These are phyloP conservation scores for Pocillopora meandrina DNA, from an alignment of 92 coral and sea anemone genomes.

Conservation along the genomic window DNA sequence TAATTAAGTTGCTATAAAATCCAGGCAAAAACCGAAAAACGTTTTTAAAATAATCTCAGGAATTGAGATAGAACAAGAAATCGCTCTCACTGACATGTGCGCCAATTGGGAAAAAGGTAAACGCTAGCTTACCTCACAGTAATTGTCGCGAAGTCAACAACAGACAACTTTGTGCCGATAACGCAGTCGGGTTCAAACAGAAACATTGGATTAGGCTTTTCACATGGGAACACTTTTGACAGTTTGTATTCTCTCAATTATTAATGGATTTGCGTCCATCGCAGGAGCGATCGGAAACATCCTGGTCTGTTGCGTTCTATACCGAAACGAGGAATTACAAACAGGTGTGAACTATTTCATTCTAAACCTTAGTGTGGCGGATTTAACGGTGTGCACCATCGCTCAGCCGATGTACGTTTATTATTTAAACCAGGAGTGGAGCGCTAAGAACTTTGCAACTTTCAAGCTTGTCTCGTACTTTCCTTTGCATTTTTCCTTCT, in stretches of 20 bases:
- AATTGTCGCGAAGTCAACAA: too few species aligned
- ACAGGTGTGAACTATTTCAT: slow-evolving; percentile 66
- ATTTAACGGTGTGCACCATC: slow-evolving; percentile 57
- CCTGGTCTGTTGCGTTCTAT: slow-evolving; percentile 53
- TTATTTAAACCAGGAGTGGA: slow-evolving; percentile 50
- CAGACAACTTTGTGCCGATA: too few species aligned
- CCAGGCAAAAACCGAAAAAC: too few species aligned
- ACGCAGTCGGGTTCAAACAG: too few species aligned
- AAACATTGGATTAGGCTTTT: neutral
- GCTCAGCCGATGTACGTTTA: slow-evolving; percentile 65
- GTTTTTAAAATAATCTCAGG: too few species aligned
- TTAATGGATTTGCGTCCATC: slow-evolving; percentile 46
- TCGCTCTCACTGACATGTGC: too few species aligned
- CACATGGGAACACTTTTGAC: slow-evolving; percentile 18
- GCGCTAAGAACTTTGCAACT: slow-evolving; percentile 22
- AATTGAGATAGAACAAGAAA: too few species aligned
- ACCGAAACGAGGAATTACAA: slow-evolving; percentile 56
- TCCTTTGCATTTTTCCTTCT: slow-evolving; percentile 61
- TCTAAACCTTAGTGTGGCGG: slow-evolving; percentile 62
- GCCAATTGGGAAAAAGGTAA: too few species aligned
- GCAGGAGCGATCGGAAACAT: slow-evolving; percentile 60
- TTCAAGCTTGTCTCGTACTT: slow-evolving; percentile 68
- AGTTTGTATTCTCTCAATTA: slow-evolving; percentile 23
- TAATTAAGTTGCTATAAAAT: too few species aligned
- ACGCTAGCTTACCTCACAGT: too few species aligned